These are phyloP conservation scores for Gymnothorax reevesii DNA, from an alignment of 2,797 vertebrate species.

Conservation along the genomic window DNA sequence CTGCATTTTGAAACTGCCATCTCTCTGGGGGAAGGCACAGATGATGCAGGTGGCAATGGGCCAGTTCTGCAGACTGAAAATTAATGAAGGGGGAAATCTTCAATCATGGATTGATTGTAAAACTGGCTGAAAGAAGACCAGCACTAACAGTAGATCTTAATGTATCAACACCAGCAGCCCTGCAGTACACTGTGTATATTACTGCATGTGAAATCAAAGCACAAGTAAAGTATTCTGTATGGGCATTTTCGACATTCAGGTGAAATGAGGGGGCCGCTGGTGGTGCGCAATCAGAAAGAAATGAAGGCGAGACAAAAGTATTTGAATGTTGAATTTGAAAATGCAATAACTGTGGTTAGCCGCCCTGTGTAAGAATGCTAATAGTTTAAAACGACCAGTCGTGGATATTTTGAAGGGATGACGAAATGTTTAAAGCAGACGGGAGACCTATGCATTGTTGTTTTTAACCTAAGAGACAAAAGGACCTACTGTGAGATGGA, in stretches of 20 bases:
- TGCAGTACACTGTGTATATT: neutral
- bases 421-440: neutral
- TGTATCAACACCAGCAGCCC: neutral
- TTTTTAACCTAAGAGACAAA: neutral
- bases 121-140: neutral
- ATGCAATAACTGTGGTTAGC: neutral
- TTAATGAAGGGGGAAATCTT: neutral
- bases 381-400: neutral
- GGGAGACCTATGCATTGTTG: neutral
- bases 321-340: neutral
- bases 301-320: neutral
- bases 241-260: slow-evolving; percentile 14
- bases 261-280: neutral
- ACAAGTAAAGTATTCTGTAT: neutral
- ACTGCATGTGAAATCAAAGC: neutral
- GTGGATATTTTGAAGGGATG: neutral
- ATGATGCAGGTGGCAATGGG: neutral
- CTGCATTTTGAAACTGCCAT: neutral
- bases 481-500: neutral
- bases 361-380: neutral
- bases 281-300: neutral
- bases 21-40: neutral
- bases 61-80: neutral
- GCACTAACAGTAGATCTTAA: neutral
- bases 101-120: neutral